Base-by-base conservation (phyloP, 2,888 invertebrate species). In the Vandiemenella viatica region DNA sequence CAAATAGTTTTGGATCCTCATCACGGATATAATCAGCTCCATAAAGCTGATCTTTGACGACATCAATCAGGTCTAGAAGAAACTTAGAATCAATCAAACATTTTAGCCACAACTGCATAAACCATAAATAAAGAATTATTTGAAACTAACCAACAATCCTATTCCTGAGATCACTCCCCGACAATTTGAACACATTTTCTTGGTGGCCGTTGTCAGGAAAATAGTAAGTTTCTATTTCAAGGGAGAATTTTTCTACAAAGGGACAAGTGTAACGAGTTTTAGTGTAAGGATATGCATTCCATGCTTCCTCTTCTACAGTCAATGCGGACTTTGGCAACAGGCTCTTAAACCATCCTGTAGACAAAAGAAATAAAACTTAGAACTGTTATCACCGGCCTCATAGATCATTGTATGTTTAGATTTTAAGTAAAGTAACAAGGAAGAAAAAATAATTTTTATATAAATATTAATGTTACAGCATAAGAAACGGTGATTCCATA, bases 241-340 rank as follows among this genome's bases (percentile, higher is more conserved):
- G 72, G 47, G 83, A 88, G 71, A 98, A 97, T 67, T 95, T 92
- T 68, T 97, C 97, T 58, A 98, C 90, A 75, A 99, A 96, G 23
- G 97, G 97, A 65, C 93, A 93, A 46, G 93, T 92, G 69, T 93
- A 98, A 58, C 93, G 79, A 5, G 97, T 98, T 71, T 93, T 92
- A 18, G 97, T 98, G 65, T 95, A 96, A 0, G 98, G 98, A 72
- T 98, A 98, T 37, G 97, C 93, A 72, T 98, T 98, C 97, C 97
- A 98, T 8, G 97, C 97, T 71, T 97, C 95, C 69, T 98, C 98
- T 64, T 97, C 93, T 8, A 92, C 96, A 58, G 83, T 92, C 61
- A 96, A 71, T 21, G 93, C 93, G 55, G 93, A 93, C 69, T 93
- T 96, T 47, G 96, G 96, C 55, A 96, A 72, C 54, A 97, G 76